Evolutionary conservation across 2,888 invertebrate genomes (phyloP).

Genomic region (Orchesella flavescens): DNA sequence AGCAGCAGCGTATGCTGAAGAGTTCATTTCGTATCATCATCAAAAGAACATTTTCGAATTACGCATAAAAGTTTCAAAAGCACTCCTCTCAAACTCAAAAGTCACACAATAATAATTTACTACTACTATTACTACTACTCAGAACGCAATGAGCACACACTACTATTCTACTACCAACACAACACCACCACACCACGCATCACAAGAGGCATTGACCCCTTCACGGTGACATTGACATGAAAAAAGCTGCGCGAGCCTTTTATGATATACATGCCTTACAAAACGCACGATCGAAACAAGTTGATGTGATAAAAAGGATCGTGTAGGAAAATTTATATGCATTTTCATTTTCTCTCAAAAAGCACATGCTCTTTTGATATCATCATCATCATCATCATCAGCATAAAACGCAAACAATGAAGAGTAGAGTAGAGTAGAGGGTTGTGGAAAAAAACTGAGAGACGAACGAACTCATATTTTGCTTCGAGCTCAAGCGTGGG

Average conservation of each 20-base stretch:
- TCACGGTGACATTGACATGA: slow-evolving; percentile 54
- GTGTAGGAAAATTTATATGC: neutral
- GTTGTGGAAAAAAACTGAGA: slow-evolving; percentile 11
- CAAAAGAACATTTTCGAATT: slow-evolving; percentile 1
- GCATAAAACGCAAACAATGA: neutral
- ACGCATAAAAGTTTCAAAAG: neutral
- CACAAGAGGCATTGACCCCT: slow-evolving; percentile 51
- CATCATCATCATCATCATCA: neutral
- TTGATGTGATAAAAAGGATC: slow-evolving; percentile 12
- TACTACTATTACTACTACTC: neutral
- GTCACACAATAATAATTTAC: neutral
- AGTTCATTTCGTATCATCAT: neutral
- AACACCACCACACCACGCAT: slow-evolving; percentile 35
- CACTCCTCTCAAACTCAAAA: neutral
- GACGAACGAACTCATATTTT: slow-evolving; percentile 43
- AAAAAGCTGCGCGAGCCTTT: slow-evolving; percentile 18
- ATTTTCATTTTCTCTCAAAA: neutral
- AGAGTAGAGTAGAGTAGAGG: neutral
- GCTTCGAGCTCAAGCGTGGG: neutral
- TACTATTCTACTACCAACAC: too few relatives aligned
- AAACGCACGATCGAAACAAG: slow-evolving; percentile 12
- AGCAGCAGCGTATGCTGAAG: slow-evolving; percentile 1
- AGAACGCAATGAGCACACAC: neutral
- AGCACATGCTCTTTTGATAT: neutral
- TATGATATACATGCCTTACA: neutral